Evolutionary conservation across 2,888 invertebrate genomes (phyloP), one percentile per base, ranked within the genome.

Genomic region (Caenorhabditis wallacei): DNA sequence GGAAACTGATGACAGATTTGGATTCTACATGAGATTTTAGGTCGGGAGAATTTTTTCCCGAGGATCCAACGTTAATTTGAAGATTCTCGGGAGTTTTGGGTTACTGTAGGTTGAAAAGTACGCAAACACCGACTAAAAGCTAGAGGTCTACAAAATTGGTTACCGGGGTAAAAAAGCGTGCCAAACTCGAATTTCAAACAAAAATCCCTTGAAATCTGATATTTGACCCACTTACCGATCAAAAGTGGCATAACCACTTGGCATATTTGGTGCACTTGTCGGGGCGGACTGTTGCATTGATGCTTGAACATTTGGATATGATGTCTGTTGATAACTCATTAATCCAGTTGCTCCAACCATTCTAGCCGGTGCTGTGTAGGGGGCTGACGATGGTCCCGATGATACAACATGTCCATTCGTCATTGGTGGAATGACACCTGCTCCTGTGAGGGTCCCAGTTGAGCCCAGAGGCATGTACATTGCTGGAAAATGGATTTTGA

Each of bases 261-360:
- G 64, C 56, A 66, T 43, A 43, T 22, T 57, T 0, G 20, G 68
- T 8, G 61, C 59, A 53, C 61, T 66, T 8, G 37, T 20, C 5
- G 64, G 80, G 13, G 57, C 66, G 4, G 72, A 43, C 7, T 51
- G 51, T 35, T 61, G 69, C 66, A 66, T 66, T 1, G 64, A 64
- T 16, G 35, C 22, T 8, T 78, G 78, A 11, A 71, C 54, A 72
- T 48, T 74, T 18, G 84, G 74, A 74, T 84, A 82, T 5, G 72
- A 72, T 18, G 86, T 76, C 51, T 74, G 84, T 26, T 84, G 84
- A 40, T 80, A 84, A 11, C 70, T 66, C 80, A 80, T 80, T 18
- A 84, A 13, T n/a, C 80, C 80, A 24, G 84, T 80, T 7, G 84
- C 84, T 16, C 82, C 84, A 16, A 84, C 70, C 72, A 84, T 54